Conservation (phyloP, 2,113 vertebrate genomes). For the Isichthys henryi region DNA sequence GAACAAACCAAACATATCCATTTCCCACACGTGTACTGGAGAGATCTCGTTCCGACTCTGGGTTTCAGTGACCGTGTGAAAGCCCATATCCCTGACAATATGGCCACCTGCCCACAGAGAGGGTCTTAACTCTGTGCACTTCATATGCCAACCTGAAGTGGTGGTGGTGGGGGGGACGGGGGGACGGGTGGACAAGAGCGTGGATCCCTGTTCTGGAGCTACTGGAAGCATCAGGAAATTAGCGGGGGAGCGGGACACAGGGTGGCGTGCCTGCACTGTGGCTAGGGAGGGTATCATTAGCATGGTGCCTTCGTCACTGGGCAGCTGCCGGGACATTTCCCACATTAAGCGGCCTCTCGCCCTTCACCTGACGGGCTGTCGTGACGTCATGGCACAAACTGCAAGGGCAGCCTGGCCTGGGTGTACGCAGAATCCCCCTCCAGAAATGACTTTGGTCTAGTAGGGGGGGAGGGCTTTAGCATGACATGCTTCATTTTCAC, state of each 20-base stretch:
- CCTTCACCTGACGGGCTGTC: slow-evolving; percentile 21
- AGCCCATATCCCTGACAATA: not conserved
- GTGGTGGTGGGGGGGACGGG: not conserved
- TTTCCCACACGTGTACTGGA: not conserved
- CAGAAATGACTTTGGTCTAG: not conserved
- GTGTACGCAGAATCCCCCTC: not conserved
- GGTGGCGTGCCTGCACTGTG: slow-evolving; percentile 34
- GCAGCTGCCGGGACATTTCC: slow-evolving; percentile 44
- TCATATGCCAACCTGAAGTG: not conserved
- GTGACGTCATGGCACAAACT: slow-evolving; percentile 33
- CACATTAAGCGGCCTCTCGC: slow-evolving; percentile 57
- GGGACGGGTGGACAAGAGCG: not conserved
- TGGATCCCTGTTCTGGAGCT: not conserved
- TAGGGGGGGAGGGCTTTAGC: not conserved
- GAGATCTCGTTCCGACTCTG: slow-evolving; percentile 8
- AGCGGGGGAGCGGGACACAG: slow-evolving; percentile 31
- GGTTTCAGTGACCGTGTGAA: slow-evolving; percentile 13
- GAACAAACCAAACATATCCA: not conserved
- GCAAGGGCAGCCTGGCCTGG: not conserved
- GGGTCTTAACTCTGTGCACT: not conserved
- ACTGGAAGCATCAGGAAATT: not conserved
- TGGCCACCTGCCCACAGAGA: not conserved
- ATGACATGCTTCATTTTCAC: not conserved
- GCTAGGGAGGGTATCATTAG: slow-evolving; percentile 35
- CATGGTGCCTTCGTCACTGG: slow-evolving; percentile 42